A percentile compares a stretch with the other conserved stretches of the same genome.
These are phyloP conservation scores for Panthera leo DNA, from an alignment of 2,113 vertebrate genomes.

Conservation along the genomic window DNA sequence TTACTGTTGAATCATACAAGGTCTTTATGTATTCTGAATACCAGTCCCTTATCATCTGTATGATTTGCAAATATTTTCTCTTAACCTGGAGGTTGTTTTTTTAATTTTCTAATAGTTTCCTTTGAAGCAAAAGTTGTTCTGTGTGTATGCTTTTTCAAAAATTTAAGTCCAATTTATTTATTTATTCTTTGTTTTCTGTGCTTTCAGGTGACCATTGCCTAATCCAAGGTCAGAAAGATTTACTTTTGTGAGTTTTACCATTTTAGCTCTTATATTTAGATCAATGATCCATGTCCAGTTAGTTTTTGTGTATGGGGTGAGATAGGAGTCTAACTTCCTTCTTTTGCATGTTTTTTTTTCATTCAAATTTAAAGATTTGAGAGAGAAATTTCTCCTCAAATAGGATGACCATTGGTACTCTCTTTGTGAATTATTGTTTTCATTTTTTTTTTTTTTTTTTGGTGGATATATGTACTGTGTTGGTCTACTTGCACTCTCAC, in stretches of 20 bases:
- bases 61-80: slow-evolving; percentile 33
- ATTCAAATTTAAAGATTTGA: slow-evolving; percentile 1
- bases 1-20: neutral
- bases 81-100: neutral
- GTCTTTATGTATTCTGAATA: slow-evolving; percentile 10
- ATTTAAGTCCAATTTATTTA: neutral
- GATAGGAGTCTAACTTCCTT: neutral
- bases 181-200: neutral
- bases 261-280: slow-evolving; percentile 43
- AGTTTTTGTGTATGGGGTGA: neutral
- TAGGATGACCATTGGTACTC: neutral
- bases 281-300: neutral
- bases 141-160: neutral
- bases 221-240: neutral
- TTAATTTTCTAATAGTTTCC: neutral
- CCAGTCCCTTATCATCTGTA: neutral
- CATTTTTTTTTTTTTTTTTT: neutral
- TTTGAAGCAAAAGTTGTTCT: neutral
- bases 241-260: neutral
- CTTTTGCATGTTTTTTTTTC: slow-evolving; percentile 23
- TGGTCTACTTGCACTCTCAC: neutral
- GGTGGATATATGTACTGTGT: neutral
- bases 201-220: neutral
- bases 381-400: slow-evolving; percentile 11
- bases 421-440: slow-evolving; percentile 14